Evolutionary conservation across 2,888 invertebrate genomes (phyloP).

Genomic region (Euzetes globulus): DNA sequence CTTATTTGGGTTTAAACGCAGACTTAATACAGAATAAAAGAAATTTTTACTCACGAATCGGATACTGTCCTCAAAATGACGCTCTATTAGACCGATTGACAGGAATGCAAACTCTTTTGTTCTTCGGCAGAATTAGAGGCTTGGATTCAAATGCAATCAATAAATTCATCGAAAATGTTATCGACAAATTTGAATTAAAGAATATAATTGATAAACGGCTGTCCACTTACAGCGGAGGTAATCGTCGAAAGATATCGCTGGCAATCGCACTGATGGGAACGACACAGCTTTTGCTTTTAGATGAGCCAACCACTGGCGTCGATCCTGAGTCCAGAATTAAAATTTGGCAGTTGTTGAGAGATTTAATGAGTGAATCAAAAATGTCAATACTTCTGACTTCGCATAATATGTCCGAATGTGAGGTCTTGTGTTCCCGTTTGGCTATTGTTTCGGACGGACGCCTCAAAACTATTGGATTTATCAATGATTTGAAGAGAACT

Average conservation of each 20-base stretch:
- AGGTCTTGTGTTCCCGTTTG: constrained; percentile 56
- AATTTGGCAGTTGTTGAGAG: constrained; percentile 58
- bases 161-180: constrained; percentile 41
- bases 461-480: constrained; percentile 54
- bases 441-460: constrained; percentile 56
- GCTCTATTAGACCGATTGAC: constrained; percentile 5
- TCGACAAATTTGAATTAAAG: constrained; percentile 46
- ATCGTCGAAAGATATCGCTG: constrained; percentile 67
- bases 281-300: constrained; percentile 61
- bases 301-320: constrained; percentile 63
- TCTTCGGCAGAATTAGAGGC: constrained; percentile 67
- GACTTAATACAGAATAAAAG: neutral
- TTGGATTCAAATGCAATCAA: constrained; percentile 49
- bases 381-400: constrained; percentile 61
- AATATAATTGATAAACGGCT: constrained; percentile 44
- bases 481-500: constrained; percentile 68
- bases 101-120: constrained; percentile 55
- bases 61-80: constrained; percentile 13
- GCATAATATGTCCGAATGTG: constrained; percentile 57
- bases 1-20: constrained; percentile 9
- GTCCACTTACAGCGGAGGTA: constrained; percentile 62
- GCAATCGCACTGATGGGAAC: constrained; percentile 66
- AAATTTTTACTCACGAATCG: neutral
- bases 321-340: constrained; percentile 61
- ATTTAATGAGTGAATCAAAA: constrained; percentile 50